These are phyloP conservation scores for Alauda arvensis DNA, from an alignment of 2,797 vertebrate species.

Conservation along the genomic window DNA sequence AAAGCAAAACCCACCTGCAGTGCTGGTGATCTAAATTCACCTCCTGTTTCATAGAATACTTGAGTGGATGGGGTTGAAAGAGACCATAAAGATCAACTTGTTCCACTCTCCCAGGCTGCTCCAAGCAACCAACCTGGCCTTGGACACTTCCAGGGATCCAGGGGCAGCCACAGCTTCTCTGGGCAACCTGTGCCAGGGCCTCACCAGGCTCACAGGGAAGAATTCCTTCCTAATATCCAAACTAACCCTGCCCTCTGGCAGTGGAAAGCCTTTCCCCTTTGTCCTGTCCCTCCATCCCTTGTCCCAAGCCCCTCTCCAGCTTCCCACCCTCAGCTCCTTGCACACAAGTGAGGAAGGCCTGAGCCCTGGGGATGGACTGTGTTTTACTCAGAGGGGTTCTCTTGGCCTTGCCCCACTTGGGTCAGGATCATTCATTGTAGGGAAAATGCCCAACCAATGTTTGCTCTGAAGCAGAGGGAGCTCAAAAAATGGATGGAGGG, in stretches of 20 bases:
- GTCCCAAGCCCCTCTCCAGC: not conserved
- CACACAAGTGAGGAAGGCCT: not conserved
- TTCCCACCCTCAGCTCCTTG: not conserved
- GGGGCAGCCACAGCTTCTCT: not conserved
- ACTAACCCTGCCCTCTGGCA: rapidly evolving
- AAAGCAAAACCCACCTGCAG: not conserved
- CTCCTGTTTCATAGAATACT: not conserved
- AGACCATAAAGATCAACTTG: rapidly evolving
- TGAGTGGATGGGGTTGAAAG: not conserved
- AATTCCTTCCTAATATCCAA: not conserved
- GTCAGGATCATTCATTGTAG: not conserved
- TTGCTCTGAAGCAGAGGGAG: not conserved
- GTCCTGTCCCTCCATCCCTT: not conserved
- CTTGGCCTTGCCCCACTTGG: not conserved
- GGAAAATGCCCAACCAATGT: not conserved
- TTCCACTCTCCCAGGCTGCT: not conserved
- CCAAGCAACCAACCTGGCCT: rapidly evolving
- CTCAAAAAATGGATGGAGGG: not conserved
- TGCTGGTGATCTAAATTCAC: not conserved
- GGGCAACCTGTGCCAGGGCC: rapidly evolving
- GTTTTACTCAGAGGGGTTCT: not conserved
- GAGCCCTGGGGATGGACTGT: not conserved
- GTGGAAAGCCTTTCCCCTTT: not conserved
- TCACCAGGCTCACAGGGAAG: rapidly evolving
- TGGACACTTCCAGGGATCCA: not conserved